Evolutionary conservation across 2,888 invertebrate genomes (phyloP).

Genomic region (Cinara cedri): DNA sequence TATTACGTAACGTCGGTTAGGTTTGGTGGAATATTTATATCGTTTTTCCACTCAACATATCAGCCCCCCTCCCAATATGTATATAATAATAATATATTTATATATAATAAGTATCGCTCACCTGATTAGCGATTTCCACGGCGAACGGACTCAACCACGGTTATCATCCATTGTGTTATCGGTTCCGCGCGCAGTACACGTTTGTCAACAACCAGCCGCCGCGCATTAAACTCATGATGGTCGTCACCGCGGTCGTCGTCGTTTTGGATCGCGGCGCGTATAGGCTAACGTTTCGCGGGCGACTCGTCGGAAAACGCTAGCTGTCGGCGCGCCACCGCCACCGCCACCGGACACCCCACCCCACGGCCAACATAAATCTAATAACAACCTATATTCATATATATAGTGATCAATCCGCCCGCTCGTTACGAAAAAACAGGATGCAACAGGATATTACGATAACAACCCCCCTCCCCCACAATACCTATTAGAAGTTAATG

Average conservation of each 20-base stretch:
- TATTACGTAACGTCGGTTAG: no score
- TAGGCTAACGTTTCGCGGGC: slow-evolving; percentile 48
- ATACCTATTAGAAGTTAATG: background rate
- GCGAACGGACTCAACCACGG: background rate
- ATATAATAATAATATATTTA: no score
- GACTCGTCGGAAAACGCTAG: slow-evolving; percentile 38
- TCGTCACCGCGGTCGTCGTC: slow-evolving; percentile 17
- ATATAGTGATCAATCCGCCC: slow-evolving; percentile 1
- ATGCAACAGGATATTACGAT: background rate
- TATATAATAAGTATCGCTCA: no score
- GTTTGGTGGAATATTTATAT: no score
- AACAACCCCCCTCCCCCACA: background rate
- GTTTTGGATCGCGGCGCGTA: slow-evolving; percentile 29
- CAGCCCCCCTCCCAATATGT: no score
- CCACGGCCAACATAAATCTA: background rate
- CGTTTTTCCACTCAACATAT: no score
- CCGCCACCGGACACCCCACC: slow-evolving; percentile 43
- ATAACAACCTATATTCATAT: no score
- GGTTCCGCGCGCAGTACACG: background rate
- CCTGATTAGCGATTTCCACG: slow-evolving; percentile 5
- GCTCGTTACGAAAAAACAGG: background rate
- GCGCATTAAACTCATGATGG: slow-evolving; percentile 13
- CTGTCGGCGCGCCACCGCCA: slow-evolving; percentile 42
- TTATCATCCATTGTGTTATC: background rate
- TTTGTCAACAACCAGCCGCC: background rate